Percentiles rank a stretch among this genome's conserved stretches.
Conservation (phyloP, 2,113 vertebrate species). For the Vulpes vulpes region DNA sequence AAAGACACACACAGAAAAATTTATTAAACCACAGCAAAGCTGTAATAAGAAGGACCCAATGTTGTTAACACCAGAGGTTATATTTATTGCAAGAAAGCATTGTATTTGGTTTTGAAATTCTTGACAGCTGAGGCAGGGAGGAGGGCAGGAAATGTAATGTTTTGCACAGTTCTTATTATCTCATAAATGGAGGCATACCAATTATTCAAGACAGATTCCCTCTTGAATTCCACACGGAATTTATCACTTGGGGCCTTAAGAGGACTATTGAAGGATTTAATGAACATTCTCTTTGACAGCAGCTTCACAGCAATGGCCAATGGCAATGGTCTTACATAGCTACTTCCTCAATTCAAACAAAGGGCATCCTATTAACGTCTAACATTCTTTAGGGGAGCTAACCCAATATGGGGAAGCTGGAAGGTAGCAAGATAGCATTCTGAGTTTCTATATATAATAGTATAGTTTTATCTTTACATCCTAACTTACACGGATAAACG, state of each 20-base stretch:
- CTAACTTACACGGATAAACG: not conserved
- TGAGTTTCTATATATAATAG: not conserved
- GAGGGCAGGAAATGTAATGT: not conserved
- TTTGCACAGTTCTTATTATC: constrained; percentile 5
- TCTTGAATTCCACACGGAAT: constrained; percentile 25
- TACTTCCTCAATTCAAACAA: not conserved
- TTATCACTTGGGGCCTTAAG: not conserved
- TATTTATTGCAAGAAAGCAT: constrained; percentile 5
- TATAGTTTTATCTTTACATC: not conserved
- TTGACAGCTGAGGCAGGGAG: not conserved
- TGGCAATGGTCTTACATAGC: not conserved
- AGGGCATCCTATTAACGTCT: not conserved
- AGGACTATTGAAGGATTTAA: not conserved
- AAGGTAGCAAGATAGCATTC: not conserved
- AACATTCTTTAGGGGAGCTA: not conserved
- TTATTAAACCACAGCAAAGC: not conserved
- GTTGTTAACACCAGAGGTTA: not conserved
- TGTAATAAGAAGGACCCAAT: not conserved
- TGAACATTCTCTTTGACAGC: not conserved
- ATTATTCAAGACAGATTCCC: not conserved
- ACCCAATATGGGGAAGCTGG: not conserved
- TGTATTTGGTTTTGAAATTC: constrained; percentile 33
- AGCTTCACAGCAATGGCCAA: not conserved
- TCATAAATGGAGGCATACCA: constrained; percentile 14
- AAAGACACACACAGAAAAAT: not conserved